A percentile compares a stretch with the other conserved stretches of the same genome.
Evolutionary conservation across 2,797 vertebrate species (phyloP).

Genomic region (Amniataba percoides): DNA sequence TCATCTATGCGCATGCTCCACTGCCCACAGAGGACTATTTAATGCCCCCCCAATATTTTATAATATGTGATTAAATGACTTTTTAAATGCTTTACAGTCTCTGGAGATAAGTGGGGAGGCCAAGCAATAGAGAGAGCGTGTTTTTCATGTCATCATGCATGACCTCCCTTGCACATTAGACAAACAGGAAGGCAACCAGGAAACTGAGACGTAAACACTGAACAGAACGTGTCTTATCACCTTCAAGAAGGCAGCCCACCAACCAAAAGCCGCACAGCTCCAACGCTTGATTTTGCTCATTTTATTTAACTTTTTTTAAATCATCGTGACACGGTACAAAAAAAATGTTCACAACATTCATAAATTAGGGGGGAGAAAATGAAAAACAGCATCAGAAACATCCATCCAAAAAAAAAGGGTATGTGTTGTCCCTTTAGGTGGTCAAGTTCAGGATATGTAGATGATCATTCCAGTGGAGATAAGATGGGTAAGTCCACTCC

Average conservation of each 20-base stretch:
- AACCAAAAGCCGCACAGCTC: slow-evolving; percentile 23
- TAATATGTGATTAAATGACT: not conserved
- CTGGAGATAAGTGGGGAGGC: not conserved
- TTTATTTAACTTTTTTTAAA: slow-evolving; percentile 64
- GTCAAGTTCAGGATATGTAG: slow-evolving; percentile 19
- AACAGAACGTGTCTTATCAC: slow-evolving; percentile 54
- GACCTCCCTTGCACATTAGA: slow-evolving; percentile 81
- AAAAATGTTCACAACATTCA: slow-evolving; percentile 39
- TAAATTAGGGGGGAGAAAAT: not conserved
- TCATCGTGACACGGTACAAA: slow-evolving; percentile 34
- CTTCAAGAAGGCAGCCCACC: slow-evolving; percentile 46
- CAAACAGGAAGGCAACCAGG: slow-evolving; percentile 87
- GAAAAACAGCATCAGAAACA: slow-evolving; percentile 36
- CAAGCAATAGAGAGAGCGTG: not conserved
- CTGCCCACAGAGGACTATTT: not conserved
- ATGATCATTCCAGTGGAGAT: slow-evolving; percentile 17
- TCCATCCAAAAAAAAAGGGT: slow-evolving; percentile 21
- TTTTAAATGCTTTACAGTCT: not conserved
- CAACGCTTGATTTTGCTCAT: slow-evolving; percentile 10
- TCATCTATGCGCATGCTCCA: not conserved
- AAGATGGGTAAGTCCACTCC: slow-evolving; percentile 27
- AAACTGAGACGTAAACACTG: slow-evolving; percentile 66
- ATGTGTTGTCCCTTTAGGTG: slow-evolving; percentile 38
- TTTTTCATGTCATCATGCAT: slow-evolving; percentile 83
- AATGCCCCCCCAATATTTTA: too few species aligned